Base-by-base conservation (phyloP, 1,140 invertebrate species). In the Nilaparvata lugens region DNA sequence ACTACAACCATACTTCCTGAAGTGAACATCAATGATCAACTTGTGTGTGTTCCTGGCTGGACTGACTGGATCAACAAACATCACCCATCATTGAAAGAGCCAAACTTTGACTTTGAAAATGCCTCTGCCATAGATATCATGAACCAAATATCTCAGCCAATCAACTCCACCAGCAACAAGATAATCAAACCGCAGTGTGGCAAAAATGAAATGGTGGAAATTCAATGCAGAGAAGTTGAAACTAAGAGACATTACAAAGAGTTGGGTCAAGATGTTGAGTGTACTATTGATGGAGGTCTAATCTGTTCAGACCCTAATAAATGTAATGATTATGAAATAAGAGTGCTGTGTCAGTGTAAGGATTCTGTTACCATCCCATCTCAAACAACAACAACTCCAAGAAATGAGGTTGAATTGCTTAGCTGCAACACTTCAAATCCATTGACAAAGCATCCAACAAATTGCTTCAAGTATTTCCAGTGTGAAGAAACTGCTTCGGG, bases 301-400 rank as follows among this genome's bases (percentile, higher is more conserved):
- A 70, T 83, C 6, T 93, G 90, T 68, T 68, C 76, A 25, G 45
- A 48, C 18, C 16, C 16, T 6, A 5, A 48, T 1, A 72, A 74
- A 14, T 86, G 84, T 68, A 71, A 76, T 25, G 85, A 90, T 69
- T 90, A 88, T 71, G 86, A 91, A 70, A 80, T 90, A 14, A 76
- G 85, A 24, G 80, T 88, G 28, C 75, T 81, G 24, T 91, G 88
- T 69, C 72, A 81, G 62, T 88, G 86, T 68, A 66, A 68, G 58
- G 13, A 28, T 19, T 59, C 23, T 40, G n/a, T 13, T 45, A 43
- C 55, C 56, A 56, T 45, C 25, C 18, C 19, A 45, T 18, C 21
- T 48, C 4, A 38, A 35, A 23, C 55, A 28, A 56, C 55, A 28
- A 56, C 23, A 35, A 35, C 40, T 28, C 28, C 55, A 28, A 35